A percentile compares a stretch with the other conserved stretches of the same genome.
phyloP scores from a whole-genome alignment of 2,888 invertebrate genomes.

The Drosophila quasianomalipes region DNA sequence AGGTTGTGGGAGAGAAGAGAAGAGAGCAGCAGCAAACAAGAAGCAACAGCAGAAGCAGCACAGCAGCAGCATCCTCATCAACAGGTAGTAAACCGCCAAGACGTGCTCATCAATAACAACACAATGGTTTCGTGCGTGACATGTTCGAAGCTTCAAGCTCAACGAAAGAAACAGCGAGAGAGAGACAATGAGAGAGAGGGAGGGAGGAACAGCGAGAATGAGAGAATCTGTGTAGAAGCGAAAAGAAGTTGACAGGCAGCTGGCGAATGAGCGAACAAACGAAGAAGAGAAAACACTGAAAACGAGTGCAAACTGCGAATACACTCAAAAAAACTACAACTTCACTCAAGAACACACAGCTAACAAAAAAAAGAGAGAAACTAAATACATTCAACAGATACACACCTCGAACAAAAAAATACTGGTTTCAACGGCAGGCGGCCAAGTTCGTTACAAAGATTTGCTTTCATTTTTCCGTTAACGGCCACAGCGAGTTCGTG shows the following conservation, averaged over 20 bases:
- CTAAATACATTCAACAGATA: constrained; percentile 64
- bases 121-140: constrained; percentile 77
- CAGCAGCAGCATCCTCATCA: constrained; percentile 64
- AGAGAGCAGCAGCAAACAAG: constrained; percentile 18
- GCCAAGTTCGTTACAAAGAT: constrained; percentile 75
- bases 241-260: constrained; percentile 42
- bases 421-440: constrained; percentile 65
- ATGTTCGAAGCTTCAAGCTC: constrained; percentile 48
- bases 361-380: not conserved
- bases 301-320: constrained; percentile 12
- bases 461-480: constrained; percentile 81
- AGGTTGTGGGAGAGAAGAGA: not conserved
- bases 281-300: not conserved
- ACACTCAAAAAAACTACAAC: constrained; percentile 39
- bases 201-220: constrained; percentile 3
- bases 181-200: not conserved
- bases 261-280: constrained; percentile 41
- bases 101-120: constrained; percentile 80
- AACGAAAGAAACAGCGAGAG: not conserved
- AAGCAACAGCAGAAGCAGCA: constrained; percentile 10
- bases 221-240: constrained; percentile 1
- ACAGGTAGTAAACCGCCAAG: constrained; percentile 83
- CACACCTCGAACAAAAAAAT: constrained; percentile 66
- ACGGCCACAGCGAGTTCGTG: constrained; percentile 43
- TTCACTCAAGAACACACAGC: constrained; percentile 46